A percentile compares a stretch with the other conserved stretches of the same genome.
Conservation (phyloP, 2,888 invertebrate species). For the Ormia ochracea region DNA sequence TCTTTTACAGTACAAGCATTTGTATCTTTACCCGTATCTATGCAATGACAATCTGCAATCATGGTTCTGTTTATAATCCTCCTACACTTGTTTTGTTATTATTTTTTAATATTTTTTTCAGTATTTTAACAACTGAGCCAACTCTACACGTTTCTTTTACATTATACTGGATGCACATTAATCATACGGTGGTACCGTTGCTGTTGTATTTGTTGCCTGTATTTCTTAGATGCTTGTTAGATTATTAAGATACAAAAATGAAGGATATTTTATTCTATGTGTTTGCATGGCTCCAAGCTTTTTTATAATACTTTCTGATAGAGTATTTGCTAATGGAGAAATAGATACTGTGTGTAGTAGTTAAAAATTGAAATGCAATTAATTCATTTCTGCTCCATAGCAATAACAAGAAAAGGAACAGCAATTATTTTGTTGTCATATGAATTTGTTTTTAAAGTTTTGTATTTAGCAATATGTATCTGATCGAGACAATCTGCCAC, state of each 20-base stretch:
- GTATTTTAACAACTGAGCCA: background rate
- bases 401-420: background rate
- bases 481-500: conserved; percentile 26
- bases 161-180: conserved; percentile 47
- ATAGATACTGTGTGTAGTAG: background rate
- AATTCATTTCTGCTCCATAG: conserved; percentile 50
- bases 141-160: background rate
- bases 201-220: conserved; percentile 19
- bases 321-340: conserved; percentile 30
- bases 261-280: conserved; percentile 16
- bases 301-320: conserved; percentile 19
- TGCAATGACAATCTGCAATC: conserved; percentile 21
- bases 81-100: conserved; percentile 42
- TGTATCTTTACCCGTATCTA: conserved; percentile 3
- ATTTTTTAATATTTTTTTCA: background rate
- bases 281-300: background rate
- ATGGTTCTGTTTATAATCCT: conserved; percentile 46
- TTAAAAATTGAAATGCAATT: conserved; percentile 40
- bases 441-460: conserved; percentile 4
- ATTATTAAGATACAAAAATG: conserved; percentile 33
- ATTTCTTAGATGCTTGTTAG: conserved; percentile 46
- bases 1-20: background rate
- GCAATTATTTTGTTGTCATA: background rate
- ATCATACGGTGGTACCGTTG: conserved; percentile 53
- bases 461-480: conserved; percentile 4